A percentile compares a stretch with the other conserved stretches of the same genome.
Conservation (phyloP, 2,113 vertebrate species). For the Oreochromis tanganicae region DNA sequence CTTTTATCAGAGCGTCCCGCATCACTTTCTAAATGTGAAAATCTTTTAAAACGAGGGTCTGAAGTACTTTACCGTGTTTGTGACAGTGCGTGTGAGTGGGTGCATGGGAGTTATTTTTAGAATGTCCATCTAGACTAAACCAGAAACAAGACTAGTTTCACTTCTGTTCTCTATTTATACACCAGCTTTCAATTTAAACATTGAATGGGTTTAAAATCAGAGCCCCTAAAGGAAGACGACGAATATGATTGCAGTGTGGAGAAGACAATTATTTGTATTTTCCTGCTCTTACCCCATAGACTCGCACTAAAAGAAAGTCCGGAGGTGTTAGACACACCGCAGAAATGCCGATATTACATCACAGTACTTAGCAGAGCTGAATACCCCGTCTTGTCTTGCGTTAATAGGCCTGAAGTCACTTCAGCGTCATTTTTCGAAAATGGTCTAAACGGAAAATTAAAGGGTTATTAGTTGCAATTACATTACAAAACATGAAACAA, state of each 20-base stretch:
- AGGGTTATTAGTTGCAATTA: background rate
- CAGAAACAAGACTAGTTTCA: conserved; percentile 28
- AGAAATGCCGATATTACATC: background rate
- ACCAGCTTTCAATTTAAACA: background rate
- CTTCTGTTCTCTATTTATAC: background rate
- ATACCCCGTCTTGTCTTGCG: background rate
- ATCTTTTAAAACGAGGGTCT: background rate
- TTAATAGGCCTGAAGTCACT: background rate
- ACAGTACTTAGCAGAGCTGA: background rate
- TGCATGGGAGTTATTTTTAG: conserved; percentile 18
- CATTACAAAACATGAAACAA: background rate
- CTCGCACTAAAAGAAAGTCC: background rate
- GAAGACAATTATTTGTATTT: background rate
- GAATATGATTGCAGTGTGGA: background rate
- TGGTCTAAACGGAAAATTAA: background rate
- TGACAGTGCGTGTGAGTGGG: background rate
- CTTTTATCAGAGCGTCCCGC: background rate
- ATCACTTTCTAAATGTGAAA: background rate
- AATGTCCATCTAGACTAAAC: background rate
- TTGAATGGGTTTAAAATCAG: background rate
- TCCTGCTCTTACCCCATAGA: background rate
- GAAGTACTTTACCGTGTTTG: background rate
- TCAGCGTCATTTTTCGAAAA: background rate
- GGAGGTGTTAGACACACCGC: background rate
- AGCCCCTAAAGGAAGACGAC: background rate